A percentile compares a stretch with the other conserved stretches of the same genome.
Evolutionary conservation across 1,140 invertebrate genomes (phyloP).

Genomic region (Aphis gossypii): DNA sequence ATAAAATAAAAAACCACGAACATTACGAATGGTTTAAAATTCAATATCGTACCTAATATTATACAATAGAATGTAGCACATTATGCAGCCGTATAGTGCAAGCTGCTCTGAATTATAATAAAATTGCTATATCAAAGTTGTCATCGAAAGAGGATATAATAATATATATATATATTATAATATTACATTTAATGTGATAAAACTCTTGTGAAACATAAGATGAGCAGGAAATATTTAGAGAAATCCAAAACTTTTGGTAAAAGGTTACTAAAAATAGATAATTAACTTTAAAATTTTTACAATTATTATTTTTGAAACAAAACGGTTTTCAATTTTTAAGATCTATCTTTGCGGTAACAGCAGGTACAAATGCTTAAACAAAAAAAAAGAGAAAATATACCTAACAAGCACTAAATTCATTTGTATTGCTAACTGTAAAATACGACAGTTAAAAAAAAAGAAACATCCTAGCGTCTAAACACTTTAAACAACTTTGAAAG

Average conservation of each 20-base stretch:
- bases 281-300: not conserved
- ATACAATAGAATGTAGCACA: not conserved
- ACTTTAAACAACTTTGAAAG: no score
- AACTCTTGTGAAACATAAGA: not conserved
- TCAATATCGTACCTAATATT: not conserved
- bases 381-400: not conserved
- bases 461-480: no score
- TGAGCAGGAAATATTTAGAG: not conserved
- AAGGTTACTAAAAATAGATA: not conserved
- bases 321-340: not conserved
- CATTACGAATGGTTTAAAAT: not conserved
- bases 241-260: not conserved
- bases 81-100: no score
- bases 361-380: no score
- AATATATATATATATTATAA: not conserved
- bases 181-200: not conserved
- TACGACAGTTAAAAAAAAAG: no score
- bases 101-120: not conserved
- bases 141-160: not conserved
- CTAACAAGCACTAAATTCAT: no score
- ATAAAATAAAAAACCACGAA: not conserved
- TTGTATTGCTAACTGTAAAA: no score
- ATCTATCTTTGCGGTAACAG: not conserved
- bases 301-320: not conserved
- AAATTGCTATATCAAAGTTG: not conserved